Percentiles rank a stretch among this genome's conserved stretches.
phyloP scores from a whole-genome alignment of 2,797 vertebrate species.

The Eospalax fontanierii region DNA sequence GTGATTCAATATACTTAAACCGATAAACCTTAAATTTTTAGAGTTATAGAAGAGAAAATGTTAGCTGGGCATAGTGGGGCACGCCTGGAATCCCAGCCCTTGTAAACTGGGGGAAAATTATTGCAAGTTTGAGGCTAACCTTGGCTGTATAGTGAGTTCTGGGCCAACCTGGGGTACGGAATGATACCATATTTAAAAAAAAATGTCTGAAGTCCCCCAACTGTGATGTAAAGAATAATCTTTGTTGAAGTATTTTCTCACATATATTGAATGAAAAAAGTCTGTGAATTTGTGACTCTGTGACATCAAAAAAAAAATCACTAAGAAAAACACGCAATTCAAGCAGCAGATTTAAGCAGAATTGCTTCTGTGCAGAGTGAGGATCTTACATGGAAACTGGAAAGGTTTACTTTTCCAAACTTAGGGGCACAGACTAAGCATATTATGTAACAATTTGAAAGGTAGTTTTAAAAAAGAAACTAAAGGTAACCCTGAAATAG shows the following conservation, averaged over 20 bases:
- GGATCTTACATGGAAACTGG: background rate
- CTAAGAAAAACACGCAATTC: background rate
- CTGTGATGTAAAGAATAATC: background rate
- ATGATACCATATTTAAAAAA: background rate
- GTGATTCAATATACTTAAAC: background rate
- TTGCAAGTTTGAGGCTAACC: background rate
- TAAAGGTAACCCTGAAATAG: background rate
- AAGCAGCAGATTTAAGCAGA: background rate
- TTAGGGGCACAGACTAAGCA: background rate
- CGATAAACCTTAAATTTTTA: background rate
- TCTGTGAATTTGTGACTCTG: no score
- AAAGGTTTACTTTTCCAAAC: background rate
- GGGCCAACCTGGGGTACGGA: background rate
- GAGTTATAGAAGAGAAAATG: background rate
- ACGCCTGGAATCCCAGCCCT: no score
- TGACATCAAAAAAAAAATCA: background rate
- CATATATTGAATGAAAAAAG: background rate
- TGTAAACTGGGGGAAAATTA: background rate
- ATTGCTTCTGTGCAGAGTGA: background rate
- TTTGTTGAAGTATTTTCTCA: background rate
- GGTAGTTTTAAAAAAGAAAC: background rate
- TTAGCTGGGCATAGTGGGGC: background rate
- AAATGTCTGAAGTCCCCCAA: background rate
- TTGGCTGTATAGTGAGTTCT: background rate
- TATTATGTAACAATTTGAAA: slow-evolving; percentile 2